These are phyloP conservation scores for Urocynchramus pylzowi DNA, from an alignment of 2,113 vertebrate genomes.

Conservation along the genomic window DNA sequence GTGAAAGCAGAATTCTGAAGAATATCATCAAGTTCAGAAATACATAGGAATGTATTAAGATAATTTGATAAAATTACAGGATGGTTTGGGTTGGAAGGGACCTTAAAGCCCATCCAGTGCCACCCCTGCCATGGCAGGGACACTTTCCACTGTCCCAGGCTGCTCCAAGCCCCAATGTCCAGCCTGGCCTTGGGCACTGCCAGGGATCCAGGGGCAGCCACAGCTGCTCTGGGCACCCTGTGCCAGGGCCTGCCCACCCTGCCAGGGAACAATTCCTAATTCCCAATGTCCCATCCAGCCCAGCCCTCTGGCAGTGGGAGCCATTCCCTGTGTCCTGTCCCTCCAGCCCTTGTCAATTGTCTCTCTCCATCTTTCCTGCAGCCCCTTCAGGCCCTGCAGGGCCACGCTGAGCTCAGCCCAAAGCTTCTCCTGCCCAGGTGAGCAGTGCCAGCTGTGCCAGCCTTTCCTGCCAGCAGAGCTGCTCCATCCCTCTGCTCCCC, in stretches of 20 bases:
- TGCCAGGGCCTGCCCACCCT: not conserved
- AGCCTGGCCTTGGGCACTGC: not conserved
- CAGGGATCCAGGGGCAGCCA: not conserved
- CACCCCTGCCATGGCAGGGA: not conserved
- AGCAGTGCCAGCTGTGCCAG: not conserved
- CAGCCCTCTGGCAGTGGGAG: not conserved
- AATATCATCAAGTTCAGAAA: not conserved
- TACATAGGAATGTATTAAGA: not conserved
- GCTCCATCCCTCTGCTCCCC: not conserved
- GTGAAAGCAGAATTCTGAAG: not conserved
- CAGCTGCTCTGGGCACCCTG: not conserved
- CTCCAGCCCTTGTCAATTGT: not conserved
- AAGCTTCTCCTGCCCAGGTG: not conserved
- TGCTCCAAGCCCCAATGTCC: not conserved
- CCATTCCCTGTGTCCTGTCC: not conserved
- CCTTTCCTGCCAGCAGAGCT: not conserved
- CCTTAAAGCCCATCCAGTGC: fast-evolving
- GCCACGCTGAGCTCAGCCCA: not conserved
- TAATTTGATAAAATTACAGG: not conserved
- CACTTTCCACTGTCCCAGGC: not conserved
- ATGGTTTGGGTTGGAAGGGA: not conserved
- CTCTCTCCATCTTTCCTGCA: not conserved
- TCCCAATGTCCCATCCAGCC: not conserved
- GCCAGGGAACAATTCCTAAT: not conserved
- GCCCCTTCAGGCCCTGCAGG: not conserved